Evolutionary conservation across 2,113 vertebrate species (phyloP).

Genomic region (Forbesichthys agassizii): DNA sequence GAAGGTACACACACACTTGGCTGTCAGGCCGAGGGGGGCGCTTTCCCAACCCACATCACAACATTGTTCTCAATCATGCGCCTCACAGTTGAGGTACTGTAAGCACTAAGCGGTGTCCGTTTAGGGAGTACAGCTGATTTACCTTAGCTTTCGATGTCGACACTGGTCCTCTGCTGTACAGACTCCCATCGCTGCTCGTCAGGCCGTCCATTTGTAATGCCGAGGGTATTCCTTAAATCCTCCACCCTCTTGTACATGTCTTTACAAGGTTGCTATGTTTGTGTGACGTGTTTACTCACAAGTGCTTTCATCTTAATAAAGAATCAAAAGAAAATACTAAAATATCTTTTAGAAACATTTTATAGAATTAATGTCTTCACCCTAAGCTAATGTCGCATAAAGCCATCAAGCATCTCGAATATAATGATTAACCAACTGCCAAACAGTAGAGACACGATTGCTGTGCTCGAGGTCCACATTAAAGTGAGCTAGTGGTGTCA

Average conservation of each 20-base stretch:
- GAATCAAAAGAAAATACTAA: constrained; percentile 52
- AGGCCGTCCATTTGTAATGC: constrained; percentile 26
- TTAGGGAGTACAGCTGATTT: constrained; percentile 23
- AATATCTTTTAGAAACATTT: constrained; percentile 50
- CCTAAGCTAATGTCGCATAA: constrained; percentile 72
- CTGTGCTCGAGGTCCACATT: constrained; percentile 59
- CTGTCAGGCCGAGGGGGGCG: neutral
- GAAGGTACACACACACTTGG: neutral
- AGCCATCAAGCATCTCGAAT: neutral
- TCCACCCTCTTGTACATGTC: constrained; percentile 67
- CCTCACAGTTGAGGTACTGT: neutral
- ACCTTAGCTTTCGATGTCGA: constrained; percentile 11
- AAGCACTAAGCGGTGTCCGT: neutral
- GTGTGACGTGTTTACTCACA: constrained; percentile 68
- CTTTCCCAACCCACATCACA: neutral
- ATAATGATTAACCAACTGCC: too few species aligned
- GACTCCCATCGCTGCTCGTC: constrained; percentile 27
- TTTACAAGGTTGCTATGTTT: constrained; percentile 77
- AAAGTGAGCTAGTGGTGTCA: constrained; percentile 4
- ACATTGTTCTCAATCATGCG: neutral
- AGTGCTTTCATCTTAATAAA: constrained; percentile 79
- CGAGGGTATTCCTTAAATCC: constrained; percentile 47
- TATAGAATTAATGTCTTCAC: constrained; percentile 69
- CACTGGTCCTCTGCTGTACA: constrained; percentile 37
- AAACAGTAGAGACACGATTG: constrained; percentile 1